These are phyloP conservation scores for Polydrusus pterygomalis DNA, from an alignment of 2,888 invertebrate species.

Conservation along the genomic window DNA sequence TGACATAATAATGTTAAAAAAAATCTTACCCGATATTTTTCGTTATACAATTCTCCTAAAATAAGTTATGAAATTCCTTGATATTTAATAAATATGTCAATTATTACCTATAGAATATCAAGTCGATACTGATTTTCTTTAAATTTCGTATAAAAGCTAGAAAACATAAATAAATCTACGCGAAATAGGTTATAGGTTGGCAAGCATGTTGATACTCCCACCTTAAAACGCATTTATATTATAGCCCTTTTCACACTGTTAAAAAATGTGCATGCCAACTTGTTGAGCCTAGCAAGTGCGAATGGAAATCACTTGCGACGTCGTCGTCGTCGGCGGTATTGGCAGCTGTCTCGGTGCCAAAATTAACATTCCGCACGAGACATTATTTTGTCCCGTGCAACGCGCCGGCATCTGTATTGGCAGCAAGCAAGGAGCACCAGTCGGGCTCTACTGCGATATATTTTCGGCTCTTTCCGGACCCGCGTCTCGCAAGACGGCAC, in stretches of 20 bases:
- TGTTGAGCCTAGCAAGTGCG: constrained; percentile 43
- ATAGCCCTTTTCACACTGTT: not conserved
- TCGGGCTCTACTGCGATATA: constrained; percentile 37
- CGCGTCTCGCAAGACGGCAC: constrained; percentile 71
- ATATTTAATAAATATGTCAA: no score
- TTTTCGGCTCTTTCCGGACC: constrained; percentile 51
- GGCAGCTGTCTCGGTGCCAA: constrained; percentile 55
- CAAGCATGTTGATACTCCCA: no score
- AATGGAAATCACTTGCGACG: constrained; percentile 52
- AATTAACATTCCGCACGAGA: constrained; percentile 58
- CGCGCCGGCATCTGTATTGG: constrained; percentile 36
- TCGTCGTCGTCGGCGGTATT: constrained; percentile 50
- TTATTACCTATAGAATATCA: no score
- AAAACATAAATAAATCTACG: no score
- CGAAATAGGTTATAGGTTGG: no score
- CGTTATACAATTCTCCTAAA: no score
- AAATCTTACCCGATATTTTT: no score
- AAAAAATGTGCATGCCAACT: constrained; percentile 7
- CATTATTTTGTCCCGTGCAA: constrained; percentile 56
- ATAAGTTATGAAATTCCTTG: no score
- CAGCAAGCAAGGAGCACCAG: constrained; percentile 34
- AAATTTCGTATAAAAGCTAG: no score
- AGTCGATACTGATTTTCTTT: no score
- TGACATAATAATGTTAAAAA: no score
- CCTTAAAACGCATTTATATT: no score